phyloP scores from a whole-genome alignment of 1,140 invertebrate species.

The Sarcophaga peregrina region DNA sequence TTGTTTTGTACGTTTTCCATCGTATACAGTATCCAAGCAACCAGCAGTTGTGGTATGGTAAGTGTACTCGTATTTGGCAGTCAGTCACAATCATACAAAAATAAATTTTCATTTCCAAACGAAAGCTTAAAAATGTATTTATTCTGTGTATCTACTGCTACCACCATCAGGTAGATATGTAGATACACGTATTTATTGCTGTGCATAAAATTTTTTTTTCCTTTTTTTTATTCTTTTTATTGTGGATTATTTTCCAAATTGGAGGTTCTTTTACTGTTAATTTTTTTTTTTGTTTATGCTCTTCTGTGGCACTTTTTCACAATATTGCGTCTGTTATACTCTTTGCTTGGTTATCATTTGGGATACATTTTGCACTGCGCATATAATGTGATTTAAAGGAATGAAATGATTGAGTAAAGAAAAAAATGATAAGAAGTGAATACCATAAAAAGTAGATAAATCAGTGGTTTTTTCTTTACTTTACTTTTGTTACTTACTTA shows the following conservation, averaged over 20 bases:
- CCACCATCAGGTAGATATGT: too few species aligned
- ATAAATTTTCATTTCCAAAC: not conserved
- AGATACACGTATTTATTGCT: too few species aligned
- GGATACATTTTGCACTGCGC: not conserved
- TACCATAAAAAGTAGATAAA: too few species aligned
- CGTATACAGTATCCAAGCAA: conserved; percentile 12
- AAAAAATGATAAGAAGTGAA: too few species aligned
- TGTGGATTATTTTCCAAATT: conserved; percentile 4
- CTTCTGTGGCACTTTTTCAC: not conserved
- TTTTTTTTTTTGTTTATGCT: not conserved
- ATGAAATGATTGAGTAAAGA: not conserved
- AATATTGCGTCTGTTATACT: too few species aligned
- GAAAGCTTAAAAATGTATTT: not conserved
- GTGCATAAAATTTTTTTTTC: too few species aligned
- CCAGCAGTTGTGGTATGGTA: not conserved
- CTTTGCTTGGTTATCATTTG: not conserved
- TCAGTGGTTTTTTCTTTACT: too few species aligned
- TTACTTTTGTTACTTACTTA: too few species aligned
- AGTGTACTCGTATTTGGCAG: too few species aligned
- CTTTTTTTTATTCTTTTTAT: too few species aligned
- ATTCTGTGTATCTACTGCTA: too few species aligned
- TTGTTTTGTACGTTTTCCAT: conserved; percentile 11
- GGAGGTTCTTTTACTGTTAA: conserved; percentile 20
- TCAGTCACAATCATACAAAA: not conserved
- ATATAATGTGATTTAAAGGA: not conserved